Evolutionary conservation across 2,113 vertebrate genomes (phyloP).

Genomic region (Ginglymostoma cirratum): DNA sequence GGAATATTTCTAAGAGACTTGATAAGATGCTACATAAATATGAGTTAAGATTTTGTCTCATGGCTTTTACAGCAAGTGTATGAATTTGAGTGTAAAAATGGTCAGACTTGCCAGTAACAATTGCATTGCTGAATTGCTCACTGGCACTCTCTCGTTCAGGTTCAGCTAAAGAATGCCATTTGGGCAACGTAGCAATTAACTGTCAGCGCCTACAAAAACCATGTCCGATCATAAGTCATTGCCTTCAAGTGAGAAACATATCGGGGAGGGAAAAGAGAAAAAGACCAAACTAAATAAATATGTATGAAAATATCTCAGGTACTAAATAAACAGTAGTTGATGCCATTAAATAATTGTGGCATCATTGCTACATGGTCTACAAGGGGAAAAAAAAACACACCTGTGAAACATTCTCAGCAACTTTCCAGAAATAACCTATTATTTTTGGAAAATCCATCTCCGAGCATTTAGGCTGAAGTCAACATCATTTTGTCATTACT

Average conservation of each 20-base stretch:
- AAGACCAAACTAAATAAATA: not conserved
- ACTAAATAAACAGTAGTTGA: not conserved
- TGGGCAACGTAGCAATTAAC: not conserved
- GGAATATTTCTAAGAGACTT: not conserved
- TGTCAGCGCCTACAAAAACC: not conserved
- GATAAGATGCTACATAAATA: not conserved
- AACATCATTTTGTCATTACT: slow-evolving; percentile 69
- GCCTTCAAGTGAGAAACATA: not conserved
- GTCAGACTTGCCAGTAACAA: not conserved
- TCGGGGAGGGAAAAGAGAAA: not conserved
- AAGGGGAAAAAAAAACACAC: slow-evolving; percentile 53
- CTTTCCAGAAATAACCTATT: slow-evolving; percentile 70
- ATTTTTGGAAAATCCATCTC: slow-evolving; percentile 72
- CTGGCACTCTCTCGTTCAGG: not conserved
- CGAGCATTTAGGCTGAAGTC: slow-evolving; percentile 72
- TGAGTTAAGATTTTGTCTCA: not conserved
- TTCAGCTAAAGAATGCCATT: not conserved
- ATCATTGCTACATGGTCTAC: slow-evolving; percentile 52
- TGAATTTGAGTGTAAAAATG: not conserved
- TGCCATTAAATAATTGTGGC: slow-evolving; percentile 40
- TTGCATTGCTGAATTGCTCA: not conserved
- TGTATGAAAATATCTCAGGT: not conserved
- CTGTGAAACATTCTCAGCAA: slow-evolving; percentile 67
- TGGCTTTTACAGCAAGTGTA: not conserved
- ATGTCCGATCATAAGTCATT: not conserved